Evolutionary conservation across 2,797 vertebrate genomes (phyloP), one percentile per base, ranked within the genome.

Genomic region (Diplodus puntazzo): DNA sequence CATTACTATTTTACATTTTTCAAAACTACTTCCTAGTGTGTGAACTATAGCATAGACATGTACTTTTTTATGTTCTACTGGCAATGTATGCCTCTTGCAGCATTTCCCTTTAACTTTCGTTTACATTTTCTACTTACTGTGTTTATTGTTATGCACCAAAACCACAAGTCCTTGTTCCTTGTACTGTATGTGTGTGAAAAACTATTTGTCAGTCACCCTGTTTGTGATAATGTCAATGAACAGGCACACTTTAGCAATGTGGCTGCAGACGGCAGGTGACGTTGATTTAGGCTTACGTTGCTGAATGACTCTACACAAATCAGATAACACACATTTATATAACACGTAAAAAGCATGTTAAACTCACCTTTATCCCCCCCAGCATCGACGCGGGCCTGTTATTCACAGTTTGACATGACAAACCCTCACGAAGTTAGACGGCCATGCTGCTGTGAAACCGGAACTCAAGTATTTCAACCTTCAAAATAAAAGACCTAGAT

Each of bases 291-390:
- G 27, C 14, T 57, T 20, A 23, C 14, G 1, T 12, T 20, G 7
- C 18, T 60, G 1, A 4, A n/a, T 12, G 27, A 10, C 11, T 1
- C 2, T 2, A 6, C 1, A 18, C 14, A 46, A 39, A 45, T n/a
- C 0, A 3, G 34, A 49, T 27, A 2, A 2, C 13, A n/a, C 1
- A 64, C 11, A 8, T 11, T 11, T 9, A 14, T 42, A 17, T 50
- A 1, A 54, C 5, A 4, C 49, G 6, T 13, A n/a, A n/a, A 11
- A 1, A 25, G 2, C 1, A 17, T 2, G 13, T 45, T 66, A 0
- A 42, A 46, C 84, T 87, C 27, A 91, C 87, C 73, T 62, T 59
- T 48, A 5, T 18, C 11, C n/a, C 10, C 10, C 53, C n/a, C 20
- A 4, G 21, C 27, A 17, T 27, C 1, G 4, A 25, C 14, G 18